Base-by-base conservation (phyloP, 1,140 invertebrate species). In the Lordiphosa stackelbergi region DNA sequence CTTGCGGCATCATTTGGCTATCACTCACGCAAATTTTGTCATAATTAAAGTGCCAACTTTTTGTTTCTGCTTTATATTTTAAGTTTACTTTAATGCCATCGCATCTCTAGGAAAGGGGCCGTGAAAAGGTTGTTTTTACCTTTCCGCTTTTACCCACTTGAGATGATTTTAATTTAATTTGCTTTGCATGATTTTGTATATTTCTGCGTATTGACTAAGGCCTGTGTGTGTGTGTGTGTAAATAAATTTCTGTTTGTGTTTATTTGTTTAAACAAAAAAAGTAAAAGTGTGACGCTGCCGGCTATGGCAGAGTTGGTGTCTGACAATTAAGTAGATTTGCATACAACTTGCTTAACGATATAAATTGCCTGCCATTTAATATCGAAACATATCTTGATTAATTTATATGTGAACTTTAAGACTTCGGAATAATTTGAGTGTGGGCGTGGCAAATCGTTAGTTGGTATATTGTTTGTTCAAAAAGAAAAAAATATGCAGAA, bases 1-100 rank as follows among this genome's bases (percentile, higher is more conserved):
- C 74, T 79, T 53, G 74, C 59, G 74, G 70, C 61, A 74, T 66
- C 55, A 74, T 79, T 81, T 61, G 55, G 57, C 75, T 81, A 74
- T 74, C 75, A 61, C 59, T 79, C 71, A 75, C 58, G 59, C 52
- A 55, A 55, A 68, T 75, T 81, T 81, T 75, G 66, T 74, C 71
- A 71, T 75, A 70, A 73, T 69, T 66, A 78, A 73, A 69, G 62
- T 70, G 62, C 35, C 56, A 51, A 45, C 48, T 52, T 46, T 62
- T 34, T 22, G 34, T 13, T 51, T 34, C 24, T 11, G 42, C 11
- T 45, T 45, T 12, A 45, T 45, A 13, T 40, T 40, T 16, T 9
- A 7, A 9, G 12, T 41, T 41, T 45, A 19, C n/a, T 7, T 34
- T 46, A 46, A 46, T 46, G 24, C n/a, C 43, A 46, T 31, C 43